Evolutionary conservation across 2,888 invertebrate genomes (phyloP).

Genomic region (Eupelmus urozonus): DNA sequence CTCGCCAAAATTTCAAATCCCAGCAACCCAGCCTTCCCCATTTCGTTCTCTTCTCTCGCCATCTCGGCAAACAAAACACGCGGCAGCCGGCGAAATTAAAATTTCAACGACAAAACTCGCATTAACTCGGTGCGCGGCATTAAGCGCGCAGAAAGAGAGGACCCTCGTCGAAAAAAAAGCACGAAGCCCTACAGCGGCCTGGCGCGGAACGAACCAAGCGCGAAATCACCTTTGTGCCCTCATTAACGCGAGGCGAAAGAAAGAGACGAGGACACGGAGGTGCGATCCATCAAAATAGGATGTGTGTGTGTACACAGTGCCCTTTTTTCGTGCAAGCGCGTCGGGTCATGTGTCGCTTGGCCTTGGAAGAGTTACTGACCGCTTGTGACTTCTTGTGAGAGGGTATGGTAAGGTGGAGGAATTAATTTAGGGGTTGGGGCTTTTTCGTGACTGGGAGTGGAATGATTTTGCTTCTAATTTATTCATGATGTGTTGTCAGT

Average conservation of each 20-base stretch:
- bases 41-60: not conserved
- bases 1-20: not conserved
- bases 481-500: no score
- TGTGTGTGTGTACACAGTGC: not conserved
- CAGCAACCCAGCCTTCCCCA: not conserved
- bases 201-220: conserved; percentile 35
- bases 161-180: not conserved
- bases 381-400: not conserved
- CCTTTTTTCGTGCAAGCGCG: not conserved
- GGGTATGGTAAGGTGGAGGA: no score
- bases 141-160: not conserved
- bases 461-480: no score
- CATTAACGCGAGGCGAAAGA: conserved; percentile 32
- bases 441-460: no score
- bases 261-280: not conserved
- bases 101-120: conserved; percentile 26
- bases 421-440: no score
- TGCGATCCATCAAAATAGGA: conserved; percentile 11
- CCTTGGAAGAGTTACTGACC: conserved; percentile 56
- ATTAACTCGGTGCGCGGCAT: not conserved
- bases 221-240: conserved; percentile 41
- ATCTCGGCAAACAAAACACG: not conserved
- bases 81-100: not conserved
- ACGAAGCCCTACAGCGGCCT: not conserved
- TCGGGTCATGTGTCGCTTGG: conserved; percentile 51